phyloP scores from a whole-genome alignment of 2,888 invertebrate genomes.

The Sesia apiformis region DNA sequence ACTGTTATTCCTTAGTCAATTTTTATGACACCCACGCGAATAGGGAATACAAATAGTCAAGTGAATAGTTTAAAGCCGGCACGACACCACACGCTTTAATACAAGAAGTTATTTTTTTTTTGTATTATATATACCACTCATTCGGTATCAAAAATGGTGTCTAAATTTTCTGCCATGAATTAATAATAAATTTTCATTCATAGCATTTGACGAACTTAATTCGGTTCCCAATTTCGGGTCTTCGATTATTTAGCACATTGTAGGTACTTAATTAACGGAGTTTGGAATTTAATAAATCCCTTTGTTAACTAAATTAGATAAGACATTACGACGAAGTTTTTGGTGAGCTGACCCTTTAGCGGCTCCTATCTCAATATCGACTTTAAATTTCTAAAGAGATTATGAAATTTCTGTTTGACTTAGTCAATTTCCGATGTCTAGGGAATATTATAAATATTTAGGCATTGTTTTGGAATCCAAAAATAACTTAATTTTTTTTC shows the following conservation, averaged over 20 bases:
- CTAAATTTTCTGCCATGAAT: no score
- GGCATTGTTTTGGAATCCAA: no score
- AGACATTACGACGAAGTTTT: conserved; percentile 40
- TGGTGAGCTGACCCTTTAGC: conserved; percentile 33
- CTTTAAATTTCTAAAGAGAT: conserved; percentile 22
- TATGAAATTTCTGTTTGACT: conserved; percentile 24
- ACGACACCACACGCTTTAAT: no score
- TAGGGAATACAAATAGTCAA: no score
- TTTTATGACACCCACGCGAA: no score
- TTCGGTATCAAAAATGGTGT: no score
- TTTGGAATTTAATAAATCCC: conserved; percentile 50
- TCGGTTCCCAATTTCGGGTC: conserved; percentile 9
- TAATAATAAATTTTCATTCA: not conserved
- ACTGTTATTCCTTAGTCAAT: no score
- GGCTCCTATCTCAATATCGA: conserved; percentile 16
- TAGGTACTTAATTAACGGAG: conserved; percentile 40
- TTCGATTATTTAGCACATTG: conserved; percentile 27
- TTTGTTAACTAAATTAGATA: conserved; percentile 47
- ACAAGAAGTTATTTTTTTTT: no score
- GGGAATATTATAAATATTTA: not conserved
- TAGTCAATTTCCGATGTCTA: conserved; percentile 9
- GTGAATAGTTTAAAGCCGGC: no score
- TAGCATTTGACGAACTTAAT: not conserved
- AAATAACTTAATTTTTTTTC: no score
- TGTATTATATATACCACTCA: no score